Conservation (phyloP, 2,797 vertebrate species). For the Anguilla pacifica region DNA sequence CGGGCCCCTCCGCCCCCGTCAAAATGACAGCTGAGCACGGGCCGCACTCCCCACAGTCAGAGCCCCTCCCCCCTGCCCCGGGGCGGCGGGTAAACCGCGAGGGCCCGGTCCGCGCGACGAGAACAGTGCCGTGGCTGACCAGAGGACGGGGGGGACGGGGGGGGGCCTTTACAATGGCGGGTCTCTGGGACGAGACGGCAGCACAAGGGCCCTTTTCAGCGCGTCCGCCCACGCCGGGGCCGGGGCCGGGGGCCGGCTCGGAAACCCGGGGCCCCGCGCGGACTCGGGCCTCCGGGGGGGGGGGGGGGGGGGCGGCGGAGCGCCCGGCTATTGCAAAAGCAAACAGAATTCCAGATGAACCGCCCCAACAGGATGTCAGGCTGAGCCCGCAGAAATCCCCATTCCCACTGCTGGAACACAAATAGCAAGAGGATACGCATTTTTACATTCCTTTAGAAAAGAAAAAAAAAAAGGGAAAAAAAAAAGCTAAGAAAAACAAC, state of each 20-base stretch:
- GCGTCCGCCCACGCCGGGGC: constrained; percentile 40
- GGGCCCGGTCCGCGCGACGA: too few relatives aligned
- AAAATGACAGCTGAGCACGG: not conserved
- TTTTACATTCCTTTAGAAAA: constrained; percentile 5
- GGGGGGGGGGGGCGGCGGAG: constrained; percentile 31
- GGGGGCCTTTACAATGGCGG: constrained; percentile 5
- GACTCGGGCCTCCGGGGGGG: constrained; percentile 34
- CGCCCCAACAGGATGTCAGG: constrained; percentile 47
- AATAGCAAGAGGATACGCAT: constrained; percentile 31
- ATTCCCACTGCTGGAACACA: constrained; percentile 34
- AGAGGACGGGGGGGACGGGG: not conserved
- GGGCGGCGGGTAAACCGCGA: not conserved
- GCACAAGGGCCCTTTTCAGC: constrained; percentile 48
- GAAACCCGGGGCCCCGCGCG: constrained; percentile 29
- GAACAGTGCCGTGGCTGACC: not conserved
- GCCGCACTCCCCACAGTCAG: not conserved
- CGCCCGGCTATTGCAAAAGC: constrained; percentile 48
- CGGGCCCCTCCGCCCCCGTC: not conserved
- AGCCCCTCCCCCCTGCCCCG: not conserved
- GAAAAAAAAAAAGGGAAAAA: not conserved
- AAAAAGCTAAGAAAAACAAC: not conserved
- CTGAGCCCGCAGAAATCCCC: constrained; percentile 41
- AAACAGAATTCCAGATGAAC: constrained; percentile 59
- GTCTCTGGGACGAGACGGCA: constrained; percentile 20
- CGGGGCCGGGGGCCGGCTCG: constrained; percentile 13